These are phyloP conservation scores for Rhagophthalmus giganteus DNA, from an alignment of 2,888 invertebrate genomes.

Conservation along the genomic window DNA sequence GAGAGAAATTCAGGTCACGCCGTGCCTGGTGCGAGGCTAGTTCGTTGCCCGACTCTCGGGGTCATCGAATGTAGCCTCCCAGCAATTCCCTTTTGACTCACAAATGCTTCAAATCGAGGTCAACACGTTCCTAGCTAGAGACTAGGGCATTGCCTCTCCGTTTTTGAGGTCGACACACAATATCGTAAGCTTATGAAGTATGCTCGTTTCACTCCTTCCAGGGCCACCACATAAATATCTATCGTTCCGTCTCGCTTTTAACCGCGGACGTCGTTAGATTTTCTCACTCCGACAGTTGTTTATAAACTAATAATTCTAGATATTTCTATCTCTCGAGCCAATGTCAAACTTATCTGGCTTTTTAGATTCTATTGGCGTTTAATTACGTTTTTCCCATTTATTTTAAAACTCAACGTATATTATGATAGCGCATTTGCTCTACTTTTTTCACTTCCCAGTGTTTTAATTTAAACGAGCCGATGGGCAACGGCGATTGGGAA, in stretches of 20 bases:
- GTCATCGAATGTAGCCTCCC: constrained; percentile 40
- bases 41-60: constrained; percentile 53
- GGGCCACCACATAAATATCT: constrained; percentile 21
- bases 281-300: constrained; percentile 15
- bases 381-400: too few species aligned
- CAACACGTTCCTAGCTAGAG: constrained; percentile 45
- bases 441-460: too few species aligned
- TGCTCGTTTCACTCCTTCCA: constrained; percentile 29
- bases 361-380: too few species aligned
- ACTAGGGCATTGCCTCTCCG: constrained; percentile 54
- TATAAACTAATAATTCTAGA: constrained; percentile 18
- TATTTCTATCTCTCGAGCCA: constrained; percentile 23
- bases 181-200: constrained; percentile 30
- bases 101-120: constrained; percentile 50
- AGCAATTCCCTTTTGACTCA: constrained; percentile 34
- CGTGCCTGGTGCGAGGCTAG: constrained; percentile 47
- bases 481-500: too few species aligned
- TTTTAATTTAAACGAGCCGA: too few species aligned
- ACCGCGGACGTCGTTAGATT: neutral
- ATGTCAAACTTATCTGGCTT: constrained; percentile 26
- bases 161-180: constrained; percentile 54
- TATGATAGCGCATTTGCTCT: too few species aligned
- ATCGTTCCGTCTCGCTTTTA: constrained; percentile 11
- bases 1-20: constrained; percentile 46
- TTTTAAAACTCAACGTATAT: too few species aligned